Evolutionary conservation across 2,797 vertebrate species (phyloP).

Genomic region (Ceryle rudis): DNA sequence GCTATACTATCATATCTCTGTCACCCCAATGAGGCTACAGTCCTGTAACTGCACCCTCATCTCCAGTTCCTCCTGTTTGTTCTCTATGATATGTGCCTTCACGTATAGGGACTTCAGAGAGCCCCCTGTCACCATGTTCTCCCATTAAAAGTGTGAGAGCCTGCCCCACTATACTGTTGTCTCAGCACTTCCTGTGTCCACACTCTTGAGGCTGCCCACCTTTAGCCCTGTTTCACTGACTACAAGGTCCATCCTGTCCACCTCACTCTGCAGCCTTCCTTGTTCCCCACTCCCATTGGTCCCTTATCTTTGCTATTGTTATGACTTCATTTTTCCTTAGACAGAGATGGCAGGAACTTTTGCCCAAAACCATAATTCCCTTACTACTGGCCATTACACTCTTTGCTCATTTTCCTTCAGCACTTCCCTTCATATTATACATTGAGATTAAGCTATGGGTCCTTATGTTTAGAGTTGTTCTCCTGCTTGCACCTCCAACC

Average conservation of each 20-base stretch:
- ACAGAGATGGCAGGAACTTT: neutral
- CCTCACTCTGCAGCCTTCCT: neutral
- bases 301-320: neutral
- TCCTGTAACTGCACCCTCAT: neutral
- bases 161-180: neutral
- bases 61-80: neutral
- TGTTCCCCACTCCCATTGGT: neutral
- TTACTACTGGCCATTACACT: neutral
- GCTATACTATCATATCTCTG: neutral
- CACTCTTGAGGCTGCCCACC: rapidly evolving
- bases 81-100: neutral
- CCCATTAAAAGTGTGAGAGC: neutral
- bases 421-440: neutral
- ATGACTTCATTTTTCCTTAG: neutral
- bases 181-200: neutral
- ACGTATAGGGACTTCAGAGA: neutral
- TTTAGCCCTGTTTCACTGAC: neutral
- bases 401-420: neutral
- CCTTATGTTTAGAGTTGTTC: neutral
- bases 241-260: rapidly evolving
- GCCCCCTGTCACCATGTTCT: neutral
- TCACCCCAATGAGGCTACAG: neutral
- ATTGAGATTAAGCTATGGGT: neutral
- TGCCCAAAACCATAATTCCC: neutral
- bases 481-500: neutral